These are phyloP conservation scores for Cephalopterus ornatus DNA, from an alignment of 2,113 vertebrate genomes.

Conservation along the genomic window DNA sequence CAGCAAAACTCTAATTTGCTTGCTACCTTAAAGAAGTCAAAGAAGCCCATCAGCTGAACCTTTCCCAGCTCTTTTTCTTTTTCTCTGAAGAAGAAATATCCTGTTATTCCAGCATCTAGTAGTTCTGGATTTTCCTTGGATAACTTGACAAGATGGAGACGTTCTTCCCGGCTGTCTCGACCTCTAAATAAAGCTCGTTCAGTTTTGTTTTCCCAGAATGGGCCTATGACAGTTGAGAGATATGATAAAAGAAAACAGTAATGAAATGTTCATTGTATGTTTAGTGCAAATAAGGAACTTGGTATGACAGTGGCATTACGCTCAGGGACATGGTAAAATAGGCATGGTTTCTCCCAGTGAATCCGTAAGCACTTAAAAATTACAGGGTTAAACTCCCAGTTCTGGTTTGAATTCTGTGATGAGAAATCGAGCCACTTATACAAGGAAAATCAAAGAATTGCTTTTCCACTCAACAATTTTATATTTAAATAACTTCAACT, in stretches of 20 bases:
- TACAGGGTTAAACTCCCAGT: neutral
- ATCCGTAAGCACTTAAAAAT: neutral
- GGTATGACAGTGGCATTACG: neutral
- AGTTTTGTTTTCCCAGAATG: constrained; percentile 86
- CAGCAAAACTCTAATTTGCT: neutral
- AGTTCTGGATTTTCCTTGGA: constrained; percentile 84
- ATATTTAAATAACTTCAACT: neutral
- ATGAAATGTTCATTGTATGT: neutral
- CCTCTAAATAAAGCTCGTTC: constrained; percentile 88
- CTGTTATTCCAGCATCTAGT: constrained; percentile 92
- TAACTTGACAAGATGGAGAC: constrained; percentile 82
- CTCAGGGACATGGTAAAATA: neutral
- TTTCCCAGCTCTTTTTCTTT: constrained; percentile 87
- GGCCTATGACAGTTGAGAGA: constrained; percentile 71
- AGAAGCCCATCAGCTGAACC: constrained; percentile 86
- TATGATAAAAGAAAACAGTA: neutral
- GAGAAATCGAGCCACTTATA: neutral
- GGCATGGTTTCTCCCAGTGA: neutral
- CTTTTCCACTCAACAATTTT: neutral
- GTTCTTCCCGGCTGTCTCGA: constrained; percentile 90
- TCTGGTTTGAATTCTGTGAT: neutral
- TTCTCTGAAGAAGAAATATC: constrained; percentile 94
- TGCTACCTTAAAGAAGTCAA: constrained; percentile 94
- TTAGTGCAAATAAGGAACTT: neutral
- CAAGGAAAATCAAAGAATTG: neutral